Evolutionary conservation across 2,888 invertebrate species (phyloP), one percentile per base, ranked within the genome.

Genomic region (Pachydiplax longipennis): DNA sequence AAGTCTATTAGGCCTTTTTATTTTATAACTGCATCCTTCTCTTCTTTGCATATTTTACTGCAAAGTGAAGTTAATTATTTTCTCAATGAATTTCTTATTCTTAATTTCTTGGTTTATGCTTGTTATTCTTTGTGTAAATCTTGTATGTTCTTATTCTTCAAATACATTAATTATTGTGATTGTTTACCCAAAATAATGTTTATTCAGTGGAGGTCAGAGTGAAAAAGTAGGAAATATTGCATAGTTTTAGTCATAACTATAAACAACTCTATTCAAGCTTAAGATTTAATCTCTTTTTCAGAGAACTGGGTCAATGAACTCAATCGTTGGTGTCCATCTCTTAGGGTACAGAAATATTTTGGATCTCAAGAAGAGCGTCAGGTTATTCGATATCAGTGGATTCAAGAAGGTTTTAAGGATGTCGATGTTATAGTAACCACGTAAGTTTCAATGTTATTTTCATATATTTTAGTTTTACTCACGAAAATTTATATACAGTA

Each of bases 401-500:
- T 97, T 2, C 96, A 96, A 91, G 95, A 96, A 90, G 96, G 96
- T 0, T 94, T 97, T 31, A 95, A 96, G 4, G 96, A 97, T 82
- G 95, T 97, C 91, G 98, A 99, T 94, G 96, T 99, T 4, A 95
- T 99, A 90, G 95, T 99, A 15, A 98, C 99, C 82, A 99, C 99
- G 96, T 98, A 94, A 95, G 96, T 80, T 44, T 40, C 5, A 48
- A 31, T 25, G 31, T 4, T 48, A 31, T 91, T 37, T 44, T 91
- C 5, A 90, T 53, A 53, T 18, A 15, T 53, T 53, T 53, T 18
- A 18, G 15, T 18, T 53, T 53, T 53, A 0, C 18, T 53, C 44
- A 44, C n/a, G n/a, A n/a, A n/a, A n/a, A n/a, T n/a, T n/a, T n/a
- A n/a, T n/a, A n/a, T n/a, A n/a, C n/a, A n/a, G n/a, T n/a, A n/a